Conservation (phyloP, 2,113 vertebrate genomes). For the Takifugu bimaculatus region DNA sequence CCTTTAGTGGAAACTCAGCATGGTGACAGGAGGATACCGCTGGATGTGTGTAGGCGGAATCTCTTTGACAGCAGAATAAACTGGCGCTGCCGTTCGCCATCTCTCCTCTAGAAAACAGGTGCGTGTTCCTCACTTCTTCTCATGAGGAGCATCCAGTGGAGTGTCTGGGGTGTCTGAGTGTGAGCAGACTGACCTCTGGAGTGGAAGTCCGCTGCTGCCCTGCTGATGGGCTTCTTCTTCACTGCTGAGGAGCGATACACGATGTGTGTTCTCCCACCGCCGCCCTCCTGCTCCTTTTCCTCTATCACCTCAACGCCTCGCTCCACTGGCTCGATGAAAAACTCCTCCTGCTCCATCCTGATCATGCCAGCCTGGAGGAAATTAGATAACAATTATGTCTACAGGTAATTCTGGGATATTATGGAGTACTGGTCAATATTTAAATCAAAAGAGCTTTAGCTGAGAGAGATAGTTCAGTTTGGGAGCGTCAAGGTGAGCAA, state of each 20-base stretch:
- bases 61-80: slow-evolving; percentile 35
- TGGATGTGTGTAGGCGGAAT: slow-evolving; percentile 42
- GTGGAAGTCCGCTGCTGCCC: slow-evolving; percentile 53
- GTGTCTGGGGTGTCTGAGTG: slow-evolving; percentile 5
- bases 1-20: slow-evolving; percentile 24
- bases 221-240: slow-evolving; percentile 65
- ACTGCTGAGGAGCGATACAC: slow-evolving; percentile 88
- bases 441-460: no score
- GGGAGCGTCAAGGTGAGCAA: no score
- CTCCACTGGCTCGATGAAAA: slow-evolving; percentile 95
- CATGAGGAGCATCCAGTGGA: slow-evolving; percentile 4
- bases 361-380: slow-evolving; percentile 93
- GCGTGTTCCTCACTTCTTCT: background rate
- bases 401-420: slow-evolving; percentile 30
- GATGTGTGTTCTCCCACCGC: slow-evolving; percentile 84
- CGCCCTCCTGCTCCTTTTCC: slow-evolving; percentile 71
- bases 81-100: slow-evolving; percentile 25
- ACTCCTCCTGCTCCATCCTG: slow-evolving; percentile 91
- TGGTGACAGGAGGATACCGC: slow-evolving; percentile 25
- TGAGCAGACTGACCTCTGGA: slow-evolving; percentile 82
- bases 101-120: slow-evolving; percentile 35
- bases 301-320: slow-evolving; percentile 71
- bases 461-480: no score
- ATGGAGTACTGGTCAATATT: background rate
- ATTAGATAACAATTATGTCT: background rate